These are phyloP conservation scores for Pangasius djambal DNA, from an alignment of 2,797 vertebrate genomes.

Conservation along the genomic window DNA sequence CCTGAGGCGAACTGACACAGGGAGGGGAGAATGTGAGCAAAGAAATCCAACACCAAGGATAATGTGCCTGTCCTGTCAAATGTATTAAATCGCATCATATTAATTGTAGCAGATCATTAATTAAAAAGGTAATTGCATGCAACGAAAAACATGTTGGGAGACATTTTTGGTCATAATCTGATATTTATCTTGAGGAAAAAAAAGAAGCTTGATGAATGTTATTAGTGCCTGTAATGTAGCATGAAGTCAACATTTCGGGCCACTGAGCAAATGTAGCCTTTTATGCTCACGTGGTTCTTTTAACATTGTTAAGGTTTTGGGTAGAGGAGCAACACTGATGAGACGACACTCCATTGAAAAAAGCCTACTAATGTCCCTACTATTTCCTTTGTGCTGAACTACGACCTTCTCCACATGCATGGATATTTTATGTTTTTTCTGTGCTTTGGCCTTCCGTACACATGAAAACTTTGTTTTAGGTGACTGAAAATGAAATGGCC, in stretches of 20 bases:
- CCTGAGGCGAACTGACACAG: slow-evolving; percentile 17
- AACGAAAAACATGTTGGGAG: not conserved
- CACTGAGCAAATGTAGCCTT: not conserved
- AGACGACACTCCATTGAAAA: not conserved
- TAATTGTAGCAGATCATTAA: slow-evolving; percentile 3
- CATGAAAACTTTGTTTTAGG: not conserved
- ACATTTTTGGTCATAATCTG: not conserved
- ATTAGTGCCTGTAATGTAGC: not conserved
- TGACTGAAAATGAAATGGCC: not conserved
- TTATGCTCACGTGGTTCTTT: not conserved
- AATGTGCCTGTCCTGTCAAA: slow-evolving; percentile 2
- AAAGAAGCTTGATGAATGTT: not conserved
- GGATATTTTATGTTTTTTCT: not conserved
- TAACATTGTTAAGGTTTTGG: no score
- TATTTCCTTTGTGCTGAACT: not conserved
- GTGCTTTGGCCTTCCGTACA: not conserved
- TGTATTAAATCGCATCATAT: slow-evolving; percentile 11
- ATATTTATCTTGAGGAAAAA: not conserved
- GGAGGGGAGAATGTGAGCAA: not conserved
- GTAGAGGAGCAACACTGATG: not conserved
- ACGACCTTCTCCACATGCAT: not conserved
- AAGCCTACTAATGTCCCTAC: not conserved
- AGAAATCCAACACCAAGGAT: slow-evolving; percentile 24
- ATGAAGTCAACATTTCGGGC: not conserved
- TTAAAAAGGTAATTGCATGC: slow-evolving; percentile 8